Evolutionary conservation across 2,888 invertebrate genomes (phyloP).

Genomic region (Oxytorus armatus): DNA sequence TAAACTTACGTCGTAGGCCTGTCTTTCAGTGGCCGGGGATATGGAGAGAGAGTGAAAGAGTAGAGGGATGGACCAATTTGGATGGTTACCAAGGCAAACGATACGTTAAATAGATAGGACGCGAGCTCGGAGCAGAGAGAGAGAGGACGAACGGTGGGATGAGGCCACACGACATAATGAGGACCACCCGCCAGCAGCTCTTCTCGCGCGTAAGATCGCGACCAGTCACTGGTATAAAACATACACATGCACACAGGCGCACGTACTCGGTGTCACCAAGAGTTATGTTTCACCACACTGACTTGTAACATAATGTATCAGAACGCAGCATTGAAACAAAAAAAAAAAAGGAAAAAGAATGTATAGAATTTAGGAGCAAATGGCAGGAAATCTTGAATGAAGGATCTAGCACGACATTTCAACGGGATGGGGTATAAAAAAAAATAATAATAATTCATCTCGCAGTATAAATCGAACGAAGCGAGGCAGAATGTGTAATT

Average conservation of each 20-base stretch:
- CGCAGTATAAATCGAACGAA: conserved; percentile 39
- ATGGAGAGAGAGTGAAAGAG: conserved; percentile 37
- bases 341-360: too few relatives aligned
- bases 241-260: conserved; percentile 26
- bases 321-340: background rate
- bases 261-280: conserved; percentile 59
- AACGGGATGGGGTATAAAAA: background rate
- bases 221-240: conserved; percentile 46
- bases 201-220: conserved; percentile 58
- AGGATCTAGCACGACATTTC: conserved; percentile 12
- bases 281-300: conserved; percentile 35
- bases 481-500: background rate
- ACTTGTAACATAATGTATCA: conserved; percentile 23
- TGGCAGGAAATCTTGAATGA: conserved; percentile 9
- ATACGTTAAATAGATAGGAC: conserved; percentile 85
- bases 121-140: conserved; percentile 70
- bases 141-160: conserved; percentile 76
- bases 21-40: conserved; percentile 39
- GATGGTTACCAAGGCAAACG: conserved; percentile 84
- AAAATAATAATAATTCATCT: conserved; percentile 51
- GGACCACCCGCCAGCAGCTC: conserved; percentile 83
- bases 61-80: conserved; percentile 82
- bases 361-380: background rate
- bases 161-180: conserved; percentile 81
- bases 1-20: conserved; percentile 43